Conservation (phyloP, 2,113 vertebrate genomes). For the Thunnus maccoyii region DNA sequence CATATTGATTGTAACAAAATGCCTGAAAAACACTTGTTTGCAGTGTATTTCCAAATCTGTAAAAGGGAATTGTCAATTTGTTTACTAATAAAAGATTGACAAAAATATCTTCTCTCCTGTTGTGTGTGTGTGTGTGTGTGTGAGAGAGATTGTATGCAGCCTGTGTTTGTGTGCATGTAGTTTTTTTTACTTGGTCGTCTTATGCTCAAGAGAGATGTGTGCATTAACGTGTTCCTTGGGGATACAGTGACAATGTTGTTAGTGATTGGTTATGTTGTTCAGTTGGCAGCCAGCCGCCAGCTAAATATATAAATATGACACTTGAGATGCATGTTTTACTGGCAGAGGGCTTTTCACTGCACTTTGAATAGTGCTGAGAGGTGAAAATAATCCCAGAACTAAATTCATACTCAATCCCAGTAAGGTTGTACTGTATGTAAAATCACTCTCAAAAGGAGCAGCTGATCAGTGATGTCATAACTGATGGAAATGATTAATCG, state of each 20-base stretch:
- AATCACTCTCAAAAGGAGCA: too few species aligned
- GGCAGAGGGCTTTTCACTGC: slow-evolving; percentile 49
- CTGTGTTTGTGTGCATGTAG: not conserved
- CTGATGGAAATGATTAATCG: too few species aligned
- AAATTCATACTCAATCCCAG: not conserved
- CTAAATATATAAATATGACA: slow-evolving; percentile 70
- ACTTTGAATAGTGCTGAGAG: slow-evolving; percentile 61
- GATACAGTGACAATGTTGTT: slow-evolving; percentile 60
- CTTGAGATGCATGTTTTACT: slow-evolving; percentile 65
- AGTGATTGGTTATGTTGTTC: slow-evolving; percentile 47
- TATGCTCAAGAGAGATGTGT: not conserved
- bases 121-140: not conserved
- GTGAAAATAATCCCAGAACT: not conserved
- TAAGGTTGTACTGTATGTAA: too few species aligned
- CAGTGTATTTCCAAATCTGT: slow-evolving; percentile 84
- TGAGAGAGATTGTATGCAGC: not conserved
- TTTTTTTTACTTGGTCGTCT: not conserved
- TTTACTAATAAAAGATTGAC: slow-evolving; percentile 92
- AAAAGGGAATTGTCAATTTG: slow-evolving; percentile 87
- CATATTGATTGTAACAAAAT: slow-evolving; percentile 77
- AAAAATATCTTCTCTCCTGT: slow-evolving; percentile 19
- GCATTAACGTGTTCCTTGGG: slow-evolving; percentile 26
- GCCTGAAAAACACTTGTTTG: slow-evolving; percentile 72
- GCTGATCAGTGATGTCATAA: too few species aligned
- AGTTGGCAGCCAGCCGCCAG: slow-evolving; percentile 36